Base-by-base conservation (phyloP, 2,888 invertebrate species). In the Mycalesis mineus region DNA sequence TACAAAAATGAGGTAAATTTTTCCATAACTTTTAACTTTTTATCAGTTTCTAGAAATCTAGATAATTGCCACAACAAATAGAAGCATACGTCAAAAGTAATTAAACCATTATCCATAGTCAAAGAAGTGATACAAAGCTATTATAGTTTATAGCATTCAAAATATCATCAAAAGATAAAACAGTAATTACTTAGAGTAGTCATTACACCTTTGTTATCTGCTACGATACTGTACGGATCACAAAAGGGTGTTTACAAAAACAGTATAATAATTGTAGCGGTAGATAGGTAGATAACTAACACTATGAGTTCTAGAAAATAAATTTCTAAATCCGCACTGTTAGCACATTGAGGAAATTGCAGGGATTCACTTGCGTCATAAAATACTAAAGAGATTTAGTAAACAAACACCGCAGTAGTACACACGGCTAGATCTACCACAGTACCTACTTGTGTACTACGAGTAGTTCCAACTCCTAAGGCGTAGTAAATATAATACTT, bases 341-440 rank as follows among this genome's bases (percentile, higher is more conserved):
- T 56, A 58, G 48, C 51, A 60, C 40, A 58, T 57, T 59, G 56
- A 55, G 56, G 61, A 60, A 55, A 63, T 61, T 62, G 55, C 56
- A 56, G 42, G 61, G 60, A 62, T 65, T 58, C 57, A 51, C 37
- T 63, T 61, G 31, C 61, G 59, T 63, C 61, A 61, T 44, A 57
- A 53, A 54, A 40, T 55, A 55, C 61, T 64, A 64, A 63, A 61
- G 55, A 59, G 61, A 57, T 64, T 64, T 64, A 22, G 60, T 61
- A 22, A 22, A 42, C 11, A 42, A 42, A 49, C n/a, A 37, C 28
- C 15, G 15, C 11, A 29, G 22, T 7, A n/a, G 47, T 33, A 22
- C 22, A 29, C 49, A 37, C 8, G 49, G 49, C 37, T 37, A 37
- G 8, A 28, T 36, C 22, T 8, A 39, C 22, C 5, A 14, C 6